Conservation (phyloP, 1,140 invertebrate genomes). For the Maconellicoccus hirsutus region DNA sequence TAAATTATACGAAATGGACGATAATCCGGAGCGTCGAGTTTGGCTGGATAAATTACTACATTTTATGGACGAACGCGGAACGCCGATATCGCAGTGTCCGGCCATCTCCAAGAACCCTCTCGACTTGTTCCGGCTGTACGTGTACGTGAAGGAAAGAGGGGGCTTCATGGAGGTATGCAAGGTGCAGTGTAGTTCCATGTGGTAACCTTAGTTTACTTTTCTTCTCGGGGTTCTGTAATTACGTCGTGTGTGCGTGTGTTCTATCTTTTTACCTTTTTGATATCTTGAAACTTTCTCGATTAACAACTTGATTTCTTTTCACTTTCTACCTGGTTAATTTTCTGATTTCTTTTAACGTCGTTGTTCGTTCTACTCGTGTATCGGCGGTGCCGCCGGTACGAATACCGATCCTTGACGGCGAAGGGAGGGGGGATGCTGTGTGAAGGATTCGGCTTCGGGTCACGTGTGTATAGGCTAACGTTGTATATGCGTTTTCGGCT, state of each 20-base stretch:
- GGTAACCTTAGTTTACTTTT: conserved; percentile 30
- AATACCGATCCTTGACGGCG: too few relatives aligned
- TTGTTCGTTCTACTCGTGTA: too few relatives aligned
- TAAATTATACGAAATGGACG: conserved; percentile 94
- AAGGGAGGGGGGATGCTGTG: too few relatives aligned
- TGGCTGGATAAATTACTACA: conserved; percentile 86
- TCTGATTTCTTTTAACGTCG: background rate
- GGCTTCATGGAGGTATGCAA: conserved; percentile 93
- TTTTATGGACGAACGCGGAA: conserved; percentile 87
- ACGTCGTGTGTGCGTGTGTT: too few relatives aligned
- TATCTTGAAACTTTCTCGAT: conserved; percentile 28
- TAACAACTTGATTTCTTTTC: too few relatives aligned
- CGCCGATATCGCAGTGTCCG: conserved; percentile 86
- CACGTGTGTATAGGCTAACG: too few relatives aligned
- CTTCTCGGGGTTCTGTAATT: conserved; percentile 25
- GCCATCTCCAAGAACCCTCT: conserved; percentile 96
- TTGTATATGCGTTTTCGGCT: too few relatives aligned
- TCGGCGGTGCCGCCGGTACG: too few relatives aligned
- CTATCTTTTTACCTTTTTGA: conserved; percentile 33
- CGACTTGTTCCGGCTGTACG: conserved; percentile 91
- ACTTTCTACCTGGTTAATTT: conserved; percentile 24
- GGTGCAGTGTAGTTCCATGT: conserved; percentile 53
- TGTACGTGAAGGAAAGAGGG: conserved; percentile 87
- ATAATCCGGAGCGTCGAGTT: conserved; percentile 74
- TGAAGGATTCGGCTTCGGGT: too few relatives aligned